phyloP scores from a whole-genome alignment of 2,888 invertebrate genomes.

The Nomada flava region DNA sequence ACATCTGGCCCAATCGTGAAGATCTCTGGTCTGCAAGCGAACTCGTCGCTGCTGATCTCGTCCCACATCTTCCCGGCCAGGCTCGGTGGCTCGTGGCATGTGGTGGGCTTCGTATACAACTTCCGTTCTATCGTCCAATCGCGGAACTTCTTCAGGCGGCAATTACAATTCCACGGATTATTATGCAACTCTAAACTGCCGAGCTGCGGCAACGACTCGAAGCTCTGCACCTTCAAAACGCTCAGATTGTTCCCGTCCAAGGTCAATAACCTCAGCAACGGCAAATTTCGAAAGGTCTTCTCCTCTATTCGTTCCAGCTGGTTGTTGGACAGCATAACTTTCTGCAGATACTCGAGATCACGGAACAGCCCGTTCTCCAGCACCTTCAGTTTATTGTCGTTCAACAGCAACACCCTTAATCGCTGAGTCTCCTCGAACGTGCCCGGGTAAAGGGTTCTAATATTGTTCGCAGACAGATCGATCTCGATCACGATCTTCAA shows the following conservation, averaged over 20 bases:
- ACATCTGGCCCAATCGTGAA: conserved; percentile 83
- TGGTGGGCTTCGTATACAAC: conserved; percentile 90
- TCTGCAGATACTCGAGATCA: conserved; percentile 90
- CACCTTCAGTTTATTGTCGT: conserved; percentile 90
- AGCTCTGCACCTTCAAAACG: conserved; percentile 88
- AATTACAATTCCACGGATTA: conserved; percentile 96
- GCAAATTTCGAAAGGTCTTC: conserved; percentile 89
- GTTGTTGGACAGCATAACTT: conserved; percentile 92
- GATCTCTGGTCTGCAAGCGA: conserved; percentile 93
- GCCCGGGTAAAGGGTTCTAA: conserved; percentile 88
- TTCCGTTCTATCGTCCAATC: conserved; percentile 91
- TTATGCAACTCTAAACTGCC: conserved; percentile 90
- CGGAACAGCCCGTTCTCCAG: conserved; percentile 91
- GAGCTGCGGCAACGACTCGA: conserved; percentile 88
- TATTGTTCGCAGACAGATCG: conserved; percentile 91
- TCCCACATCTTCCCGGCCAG: conserved; percentile 91
- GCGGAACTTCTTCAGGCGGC: conserved; percentile 91
- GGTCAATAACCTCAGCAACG: conserved; percentile 88
- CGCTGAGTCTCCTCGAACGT: conserved; percentile 90
- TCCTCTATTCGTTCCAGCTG: conserved; percentile 89
- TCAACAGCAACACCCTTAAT: conserved; percentile 90
- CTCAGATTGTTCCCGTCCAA: conserved; percentile 91
- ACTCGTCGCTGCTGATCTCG: conserved; percentile 89
- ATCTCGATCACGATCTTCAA: conserved; percentile 92
- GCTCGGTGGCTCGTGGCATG: conserved; percentile 89